Percentiles rank a stretch among this genome's conserved stretches.
Evolutionary conservation across 2,797 vertebrate genomes (phyloP).

Genomic region (Oreonectes daqikongensis): DNA sequence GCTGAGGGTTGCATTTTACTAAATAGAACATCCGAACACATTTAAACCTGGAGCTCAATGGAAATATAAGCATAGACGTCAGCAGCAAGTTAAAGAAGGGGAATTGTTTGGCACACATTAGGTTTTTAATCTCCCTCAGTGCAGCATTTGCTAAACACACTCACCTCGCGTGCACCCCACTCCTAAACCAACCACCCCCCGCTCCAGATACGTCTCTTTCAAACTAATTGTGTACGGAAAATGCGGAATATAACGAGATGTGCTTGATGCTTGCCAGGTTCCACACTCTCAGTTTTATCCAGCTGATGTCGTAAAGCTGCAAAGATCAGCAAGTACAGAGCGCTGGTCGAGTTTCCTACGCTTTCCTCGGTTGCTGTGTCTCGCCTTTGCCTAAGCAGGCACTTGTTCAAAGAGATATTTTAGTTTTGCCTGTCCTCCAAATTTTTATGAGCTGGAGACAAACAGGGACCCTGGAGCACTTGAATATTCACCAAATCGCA

Average conservation of each 20-base stretch:
- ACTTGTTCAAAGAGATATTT: slow-evolving; percentile 24
- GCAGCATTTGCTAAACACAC: slow-evolving; percentile 26
- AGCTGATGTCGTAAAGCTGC: slow-evolving; percentile 37
- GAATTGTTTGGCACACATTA: slow-evolving; percentile 42
- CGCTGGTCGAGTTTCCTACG: not conserved
- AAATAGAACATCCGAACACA: slow-evolving; percentile 26
- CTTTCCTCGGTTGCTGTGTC: slow-evolving; percentile 5
- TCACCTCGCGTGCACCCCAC: not conserved
- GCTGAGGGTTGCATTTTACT: slow-evolving; percentile 33
- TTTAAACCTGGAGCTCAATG: slow-evolving; percentile 37
- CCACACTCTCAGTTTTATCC: slow-evolving; percentile 3
- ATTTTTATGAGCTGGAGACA: slow-evolving; percentile 57
- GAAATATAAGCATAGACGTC: slow-evolving; percentile 41
- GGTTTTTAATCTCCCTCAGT: slow-evolving; percentile 48
- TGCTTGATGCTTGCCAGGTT: slow-evolving; percentile 47
- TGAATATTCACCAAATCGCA: slow-evolving; percentile 50
- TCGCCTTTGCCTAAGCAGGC: slow-evolving; percentile 18
- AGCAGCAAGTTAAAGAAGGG: slow-evolving; percentile 44
- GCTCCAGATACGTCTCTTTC: slow-evolving; percentile 1
- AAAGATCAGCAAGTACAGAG: slow-evolving; percentile 39
- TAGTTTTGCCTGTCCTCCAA: slow-evolving; percentile 43
- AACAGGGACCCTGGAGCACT: slow-evolving; percentile 50
- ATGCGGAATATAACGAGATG: slow-evolving; percentile 42
- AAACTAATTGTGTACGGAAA: slow-evolving; percentile 52
- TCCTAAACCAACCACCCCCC: not conserved